A percentile compares a stretch with the other conserved stretches of the same genome.
phyloP scores from a whole-genome alignment of 2,797 vertebrate genomes.

The Pseudochromis fuscus region DNA sequence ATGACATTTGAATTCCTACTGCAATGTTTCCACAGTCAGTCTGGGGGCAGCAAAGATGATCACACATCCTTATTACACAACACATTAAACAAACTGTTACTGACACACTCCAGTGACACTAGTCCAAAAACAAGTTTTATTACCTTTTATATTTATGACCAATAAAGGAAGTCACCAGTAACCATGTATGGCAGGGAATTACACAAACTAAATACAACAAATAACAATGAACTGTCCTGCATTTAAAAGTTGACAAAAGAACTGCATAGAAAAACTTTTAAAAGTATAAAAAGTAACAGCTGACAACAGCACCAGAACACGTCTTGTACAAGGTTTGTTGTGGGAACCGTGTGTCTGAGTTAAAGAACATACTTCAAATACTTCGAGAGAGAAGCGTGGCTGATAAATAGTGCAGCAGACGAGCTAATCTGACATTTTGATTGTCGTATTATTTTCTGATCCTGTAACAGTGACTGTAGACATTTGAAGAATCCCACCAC shows the following conservation, averaged over 20 bases:
- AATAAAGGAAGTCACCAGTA: slow-evolving; percentile 52
- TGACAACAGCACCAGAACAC: slow-evolving; percentile 11
- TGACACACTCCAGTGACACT: not conserved
- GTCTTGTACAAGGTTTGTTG: not conserved
- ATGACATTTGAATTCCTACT: too few relatives aligned
- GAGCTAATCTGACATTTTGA: slow-evolving; percentile 7
- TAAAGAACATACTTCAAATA: slow-evolving; percentile 10
- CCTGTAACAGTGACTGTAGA: slow-evolving; percentile 3
- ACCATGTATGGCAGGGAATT: slow-evolving; percentile 8
- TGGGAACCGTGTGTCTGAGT: not conserved
- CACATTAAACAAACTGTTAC: not conserved
- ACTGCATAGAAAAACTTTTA: slow-evolving; percentile 36
- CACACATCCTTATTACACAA: not conserved
- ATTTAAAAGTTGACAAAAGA: slow-evolving; percentile 42
- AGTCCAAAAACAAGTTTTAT: slow-evolving; percentile 60
- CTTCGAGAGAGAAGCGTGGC: slow-evolving; percentile 16
- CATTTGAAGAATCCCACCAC: slow-evolving; percentile 41
- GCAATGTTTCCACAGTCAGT: not conserved
- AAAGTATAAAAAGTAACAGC: slow-evolving; percentile 53
- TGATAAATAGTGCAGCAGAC: slow-evolving; percentile 33
- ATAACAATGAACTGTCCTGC: slow-evolving; percentile 11
- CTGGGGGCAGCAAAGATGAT: not conserved
- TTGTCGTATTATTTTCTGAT: slow-evolving; percentile 16
- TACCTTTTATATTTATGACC: slow-evolving; percentile 56
- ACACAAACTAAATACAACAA: slow-evolving; percentile 17